phyloP scores from a whole-genome alignment of 2,113 vertebrate species.

The Harpagus bidentatus region DNA sequence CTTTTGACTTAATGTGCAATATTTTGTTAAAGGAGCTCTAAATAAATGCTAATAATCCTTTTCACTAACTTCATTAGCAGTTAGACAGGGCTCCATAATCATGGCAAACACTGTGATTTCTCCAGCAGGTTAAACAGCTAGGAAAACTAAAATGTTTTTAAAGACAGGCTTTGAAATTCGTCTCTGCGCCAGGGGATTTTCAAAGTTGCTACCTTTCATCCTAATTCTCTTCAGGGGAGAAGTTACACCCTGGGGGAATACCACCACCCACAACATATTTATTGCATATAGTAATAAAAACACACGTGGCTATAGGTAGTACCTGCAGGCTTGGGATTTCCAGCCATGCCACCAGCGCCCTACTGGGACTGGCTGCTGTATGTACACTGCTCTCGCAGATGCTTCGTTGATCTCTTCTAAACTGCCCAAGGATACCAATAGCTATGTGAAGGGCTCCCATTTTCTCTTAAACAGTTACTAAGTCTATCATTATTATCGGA shows the following conservation, averaged over 20 bases:
- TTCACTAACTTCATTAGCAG: not conserved
- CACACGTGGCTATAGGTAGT: accelerated
- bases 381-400: not conserved
- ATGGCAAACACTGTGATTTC: not conserved
- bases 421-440: not conserved
- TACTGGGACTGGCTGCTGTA: not conserved
- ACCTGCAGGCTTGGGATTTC: not conserved
- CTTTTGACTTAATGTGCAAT: not conserved
- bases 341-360: not conserved
- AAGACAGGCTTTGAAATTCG: not conserved
- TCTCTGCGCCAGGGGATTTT: not conserved
- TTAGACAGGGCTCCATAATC: not conserved
- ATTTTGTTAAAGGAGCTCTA: not conserved
- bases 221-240: not conserved
- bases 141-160: not conserved
- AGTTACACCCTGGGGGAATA: not conserved
- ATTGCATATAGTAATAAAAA: not conserved
- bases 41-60: not conserved
- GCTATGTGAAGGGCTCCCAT: not conserved
- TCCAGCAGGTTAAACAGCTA: not conserved
- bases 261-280: not conserved
- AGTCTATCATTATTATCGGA: not conserved
- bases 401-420: not conserved
- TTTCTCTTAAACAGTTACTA: not conserved
- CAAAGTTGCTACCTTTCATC: not conserved